phyloP scores from a whole-genome alignment of 2,113 vertebrate genomes.

The Hystrix brachyura region DNA sequence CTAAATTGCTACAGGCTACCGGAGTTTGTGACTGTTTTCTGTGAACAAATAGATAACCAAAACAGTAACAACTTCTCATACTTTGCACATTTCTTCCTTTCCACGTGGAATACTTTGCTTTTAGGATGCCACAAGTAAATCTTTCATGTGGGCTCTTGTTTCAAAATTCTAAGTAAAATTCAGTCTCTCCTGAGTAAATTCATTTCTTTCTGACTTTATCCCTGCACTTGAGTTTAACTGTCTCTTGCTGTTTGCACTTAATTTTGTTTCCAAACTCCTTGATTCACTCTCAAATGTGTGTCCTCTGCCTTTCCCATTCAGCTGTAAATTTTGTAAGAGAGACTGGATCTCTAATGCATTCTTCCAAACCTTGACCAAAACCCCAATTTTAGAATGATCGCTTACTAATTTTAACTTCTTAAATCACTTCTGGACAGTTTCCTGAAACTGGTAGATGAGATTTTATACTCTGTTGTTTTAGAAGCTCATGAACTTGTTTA shows the following conservation, averaged over 20 bases:
- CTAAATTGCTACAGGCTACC: background rate
- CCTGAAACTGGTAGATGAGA: background rate
- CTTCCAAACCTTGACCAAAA: background rate
- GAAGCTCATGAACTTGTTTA: background rate
- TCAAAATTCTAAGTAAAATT: constrained; percentile 9
- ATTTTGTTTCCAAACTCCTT: constrained; percentile 14
- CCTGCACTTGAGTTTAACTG: background rate
- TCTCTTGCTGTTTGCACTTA: background rate
- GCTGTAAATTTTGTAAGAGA: background rate
- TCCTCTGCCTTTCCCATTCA: background rate
- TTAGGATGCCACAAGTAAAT: background rate
- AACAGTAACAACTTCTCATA: background rate
- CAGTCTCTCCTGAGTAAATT: background rate
- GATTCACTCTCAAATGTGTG: background rate
- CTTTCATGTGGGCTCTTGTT: background rate
- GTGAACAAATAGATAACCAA: background rate
- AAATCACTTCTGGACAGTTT: constrained; percentile 1
- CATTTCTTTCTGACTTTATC: background rate
- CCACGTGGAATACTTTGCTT: background rate
- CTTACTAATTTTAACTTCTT: background rate
- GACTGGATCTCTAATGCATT: background rate
- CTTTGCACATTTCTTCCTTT: background rate
- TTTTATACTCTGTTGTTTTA: background rate
- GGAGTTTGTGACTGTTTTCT: background rate
- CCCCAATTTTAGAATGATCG: background rate